Evolutionary conservation across 1,140 invertebrate genomes (phyloP).

Genomic region (Aphelinus certus): DNA sequence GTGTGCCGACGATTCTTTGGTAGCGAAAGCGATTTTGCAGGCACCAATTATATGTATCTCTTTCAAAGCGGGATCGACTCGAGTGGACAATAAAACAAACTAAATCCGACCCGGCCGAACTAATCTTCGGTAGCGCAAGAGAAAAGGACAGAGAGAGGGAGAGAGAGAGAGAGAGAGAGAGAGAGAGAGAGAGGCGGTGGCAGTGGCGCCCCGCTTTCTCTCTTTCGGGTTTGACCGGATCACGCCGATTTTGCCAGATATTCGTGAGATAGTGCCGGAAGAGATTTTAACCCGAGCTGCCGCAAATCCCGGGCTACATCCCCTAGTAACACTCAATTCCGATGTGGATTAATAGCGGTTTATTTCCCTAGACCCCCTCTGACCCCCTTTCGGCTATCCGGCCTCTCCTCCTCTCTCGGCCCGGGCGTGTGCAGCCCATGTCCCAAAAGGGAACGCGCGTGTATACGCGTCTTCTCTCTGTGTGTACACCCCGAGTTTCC

Average conservation of each 20-base stretch:
- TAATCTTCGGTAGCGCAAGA: conserved; percentile 50
- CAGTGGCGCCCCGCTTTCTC: not conserved
- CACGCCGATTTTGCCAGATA: conserved; percentile 52
- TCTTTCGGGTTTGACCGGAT: conserved; percentile 5
- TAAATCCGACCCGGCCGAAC: conserved; percentile 51
- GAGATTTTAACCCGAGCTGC: conserved; percentile 62
- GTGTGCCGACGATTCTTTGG: not conserved
- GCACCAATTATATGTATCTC: conserved; percentile 55
- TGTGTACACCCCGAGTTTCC: conserved; percentile 13
- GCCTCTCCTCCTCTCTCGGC: conserved; percentile 19
- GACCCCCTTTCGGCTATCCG: conserved; percentile 24
- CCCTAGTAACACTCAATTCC: conserved; percentile 66
- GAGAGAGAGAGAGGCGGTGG: no score
- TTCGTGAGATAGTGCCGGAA: conserved; percentile 57
- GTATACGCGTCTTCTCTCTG: conserved; percentile 7
- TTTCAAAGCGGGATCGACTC: conserved; percentile 49
- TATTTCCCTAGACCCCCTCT: conserved; percentile 45
- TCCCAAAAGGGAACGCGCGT: conserved; percentile 44
- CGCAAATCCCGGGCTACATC: conserved; percentile 61
- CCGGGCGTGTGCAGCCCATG: conserved; percentile 39
- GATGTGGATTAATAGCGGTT: conserved; percentile 66
- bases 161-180: no score
- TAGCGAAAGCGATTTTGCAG: conserved; percentile 45
- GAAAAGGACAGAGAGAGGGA: not conserved
- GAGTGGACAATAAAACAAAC: conserved; percentile 57